Evolutionary conservation across 2,113 vertebrate genomes (phyloP).

Genomic region (Damaliscus lunatus): DNA sequence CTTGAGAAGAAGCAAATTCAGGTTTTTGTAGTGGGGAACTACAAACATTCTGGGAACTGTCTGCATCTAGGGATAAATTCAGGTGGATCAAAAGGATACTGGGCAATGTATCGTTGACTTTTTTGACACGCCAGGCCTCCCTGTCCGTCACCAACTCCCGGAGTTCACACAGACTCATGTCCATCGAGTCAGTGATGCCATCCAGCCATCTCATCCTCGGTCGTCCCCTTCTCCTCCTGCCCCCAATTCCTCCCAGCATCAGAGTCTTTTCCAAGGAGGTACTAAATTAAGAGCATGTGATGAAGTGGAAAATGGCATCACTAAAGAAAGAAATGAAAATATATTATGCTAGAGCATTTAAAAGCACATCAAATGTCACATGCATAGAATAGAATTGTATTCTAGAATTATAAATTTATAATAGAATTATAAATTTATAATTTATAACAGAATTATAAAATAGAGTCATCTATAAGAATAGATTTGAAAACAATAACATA

Average conservation of each 20-base stretch:
- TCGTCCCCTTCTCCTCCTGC: no score
- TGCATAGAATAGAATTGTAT: background rate
- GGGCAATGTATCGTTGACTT: background rate
- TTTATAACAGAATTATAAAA: background rate
- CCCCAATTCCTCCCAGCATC: no score
- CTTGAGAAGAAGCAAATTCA: background rate
- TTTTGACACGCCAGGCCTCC: no score
- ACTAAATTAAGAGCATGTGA: background rate
- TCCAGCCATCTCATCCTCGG: no score
- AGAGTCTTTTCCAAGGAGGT: background rate
- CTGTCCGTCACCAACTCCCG: no score
- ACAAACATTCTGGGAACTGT: background rate
- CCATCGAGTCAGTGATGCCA: no score
- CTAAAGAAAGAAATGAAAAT: background rate
- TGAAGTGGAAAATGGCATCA: background rate
- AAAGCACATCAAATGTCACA: background rate
- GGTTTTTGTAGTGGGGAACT: background rate
- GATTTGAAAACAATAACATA: background rate
- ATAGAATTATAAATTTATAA: background rate
- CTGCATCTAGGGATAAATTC: background rate
- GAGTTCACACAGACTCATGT: no score
- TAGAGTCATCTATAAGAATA: background rate
- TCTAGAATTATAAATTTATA: background rate
- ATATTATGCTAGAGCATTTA: background rate
- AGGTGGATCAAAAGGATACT: background rate